A percentile compares a stretch with the other conserved stretches of the same genome.
Conservation (phyloP, 2,113 vertebrate genomes). For the Anser cygnoides region DNA sequence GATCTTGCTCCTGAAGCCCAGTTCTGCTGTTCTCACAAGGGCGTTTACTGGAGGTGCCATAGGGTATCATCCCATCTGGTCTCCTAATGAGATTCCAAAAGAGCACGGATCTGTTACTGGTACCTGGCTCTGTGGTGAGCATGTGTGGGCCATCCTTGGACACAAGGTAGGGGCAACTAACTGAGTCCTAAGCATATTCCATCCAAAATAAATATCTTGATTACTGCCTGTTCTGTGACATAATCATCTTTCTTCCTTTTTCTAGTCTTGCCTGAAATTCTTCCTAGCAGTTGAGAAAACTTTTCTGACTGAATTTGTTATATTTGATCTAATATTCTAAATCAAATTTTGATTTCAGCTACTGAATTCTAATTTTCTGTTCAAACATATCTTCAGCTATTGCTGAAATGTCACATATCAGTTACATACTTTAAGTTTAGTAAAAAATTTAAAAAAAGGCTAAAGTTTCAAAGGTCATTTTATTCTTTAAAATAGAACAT, state of each 20-base stretch:
- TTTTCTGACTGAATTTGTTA: neutral
- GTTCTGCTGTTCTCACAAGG: neutral
- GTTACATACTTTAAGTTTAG: neutral
- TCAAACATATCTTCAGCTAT: neutral
- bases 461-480: neutral
- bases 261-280: neutral
- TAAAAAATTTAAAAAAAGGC: neutral
- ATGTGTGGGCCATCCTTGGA: neutral
- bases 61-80: neutral
- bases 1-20: neutral
- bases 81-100: neutral
- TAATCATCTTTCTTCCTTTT: neutral
- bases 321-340: neutral
- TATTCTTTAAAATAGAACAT: neutral
- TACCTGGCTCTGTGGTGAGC: neutral
- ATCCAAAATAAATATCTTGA: neutral
- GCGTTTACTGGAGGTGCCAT: neutral
- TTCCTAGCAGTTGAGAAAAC: neutral
- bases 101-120: rapidly evolving
- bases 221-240: neutral
- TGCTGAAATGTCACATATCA: neutral
- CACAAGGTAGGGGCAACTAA: rapidly evolving
- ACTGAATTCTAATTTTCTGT: neutral
- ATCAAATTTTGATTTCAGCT: neutral
- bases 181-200: neutral